Evolutionary conservation across 2,797 vertebrate species (phyloP).

Genomic region (Cichlasoma orientale): DNA sequence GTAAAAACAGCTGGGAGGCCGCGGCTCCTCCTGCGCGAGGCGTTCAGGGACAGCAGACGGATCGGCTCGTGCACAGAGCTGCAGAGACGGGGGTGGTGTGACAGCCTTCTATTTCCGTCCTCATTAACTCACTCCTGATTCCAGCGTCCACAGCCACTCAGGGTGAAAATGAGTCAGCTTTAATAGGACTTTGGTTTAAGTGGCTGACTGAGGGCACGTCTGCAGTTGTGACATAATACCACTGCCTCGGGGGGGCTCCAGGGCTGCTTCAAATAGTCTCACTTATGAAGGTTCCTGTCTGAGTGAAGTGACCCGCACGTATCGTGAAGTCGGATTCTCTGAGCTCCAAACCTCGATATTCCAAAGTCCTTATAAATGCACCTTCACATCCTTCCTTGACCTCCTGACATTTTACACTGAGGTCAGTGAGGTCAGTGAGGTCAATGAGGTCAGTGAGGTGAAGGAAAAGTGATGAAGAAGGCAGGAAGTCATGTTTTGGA

Average conservation of each 20-base stretch:
- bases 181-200: background rate
- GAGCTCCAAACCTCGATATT: background rate
- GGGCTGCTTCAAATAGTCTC: background rate
- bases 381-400: background rate
- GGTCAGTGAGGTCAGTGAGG: no score
- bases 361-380: no score
- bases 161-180: background rate
- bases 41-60: slow-evolving; percentile 25
- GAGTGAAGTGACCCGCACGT: background rate
- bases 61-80: fast-evolving
- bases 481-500: background rate
- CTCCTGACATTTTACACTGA: background rate
- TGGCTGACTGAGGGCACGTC: background rate
- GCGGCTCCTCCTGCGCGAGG: background rate
- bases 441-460: background rate
- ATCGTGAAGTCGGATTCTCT: no score
- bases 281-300: fast-evolving
- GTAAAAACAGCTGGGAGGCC: slow-evolving; percentile 1
- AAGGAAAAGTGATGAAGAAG: background rate
- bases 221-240: background rate
- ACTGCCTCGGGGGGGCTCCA: background rate
- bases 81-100: background rate
- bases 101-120: background rate
- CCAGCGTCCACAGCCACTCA: background rate
- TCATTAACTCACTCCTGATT: slow-evolving; percentile 15